Evolutionary conservation across 1,140 invertebrate genomes (phyloP).

Genomic region (Nylanderia fulva): DNA sequence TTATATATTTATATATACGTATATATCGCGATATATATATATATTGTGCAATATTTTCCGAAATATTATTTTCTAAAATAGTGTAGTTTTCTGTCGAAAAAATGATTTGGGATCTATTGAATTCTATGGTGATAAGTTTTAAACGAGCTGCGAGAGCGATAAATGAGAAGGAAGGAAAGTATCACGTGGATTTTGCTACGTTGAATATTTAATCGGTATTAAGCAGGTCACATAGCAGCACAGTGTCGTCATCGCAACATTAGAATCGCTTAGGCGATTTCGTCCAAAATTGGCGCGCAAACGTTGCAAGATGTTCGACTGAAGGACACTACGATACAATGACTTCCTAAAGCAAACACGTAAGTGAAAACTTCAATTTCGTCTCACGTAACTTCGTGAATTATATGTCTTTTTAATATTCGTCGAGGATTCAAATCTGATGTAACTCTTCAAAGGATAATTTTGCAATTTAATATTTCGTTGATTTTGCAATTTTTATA

Average conservation of each 20-base stretch:
- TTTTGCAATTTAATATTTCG: conserved; percentile 18
- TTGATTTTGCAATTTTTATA: background rate
- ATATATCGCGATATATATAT: background rate
- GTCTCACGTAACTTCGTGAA: background rate
- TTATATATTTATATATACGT: too few species aligned
- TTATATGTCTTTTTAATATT: conserved; percentile 67
- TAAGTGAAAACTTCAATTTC: conserved; percentile 17
- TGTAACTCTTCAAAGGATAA: conserved; percentile 24
- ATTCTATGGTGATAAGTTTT: background rate
- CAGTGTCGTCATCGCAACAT: conserved; percentile 57
- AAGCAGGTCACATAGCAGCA: conserved; percentile 57
- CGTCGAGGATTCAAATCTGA: conserved; percentile 28
- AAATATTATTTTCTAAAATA: background rate
- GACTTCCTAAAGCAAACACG: conserved; percentile 46
- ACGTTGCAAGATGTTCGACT: conserved; percentile 47
- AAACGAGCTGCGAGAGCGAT: conserved; percentile 19
- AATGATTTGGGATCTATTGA: background rate
- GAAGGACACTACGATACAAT: conserved; percentile 41
- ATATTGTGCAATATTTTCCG: background rate
- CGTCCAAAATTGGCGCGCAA: conserved; percentile 9
- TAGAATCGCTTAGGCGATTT: conserved; percentile 67
- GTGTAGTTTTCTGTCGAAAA: background rate
- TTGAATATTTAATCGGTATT: conserved; percentile 72
- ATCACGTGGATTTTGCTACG: conserved; percentile 3
- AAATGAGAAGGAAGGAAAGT: conserved; percentile 47